Base-by-base conservation (phyloP, 2,797 vertebrate genomes). In the Ceryle rudis region DNA sequence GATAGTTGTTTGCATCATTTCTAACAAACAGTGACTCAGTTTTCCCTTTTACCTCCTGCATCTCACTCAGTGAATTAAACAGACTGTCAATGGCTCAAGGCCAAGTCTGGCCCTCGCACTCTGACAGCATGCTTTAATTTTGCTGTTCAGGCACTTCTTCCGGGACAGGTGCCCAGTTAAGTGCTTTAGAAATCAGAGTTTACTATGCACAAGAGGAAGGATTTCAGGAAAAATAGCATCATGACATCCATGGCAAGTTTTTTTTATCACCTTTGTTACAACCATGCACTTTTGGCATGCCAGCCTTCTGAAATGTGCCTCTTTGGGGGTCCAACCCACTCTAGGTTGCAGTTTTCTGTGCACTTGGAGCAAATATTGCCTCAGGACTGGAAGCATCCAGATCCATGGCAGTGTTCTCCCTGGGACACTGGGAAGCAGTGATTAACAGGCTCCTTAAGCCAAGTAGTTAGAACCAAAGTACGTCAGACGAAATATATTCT, bases 81-180 rank as follows among this genome's bases (percentile, higher is more conserved):
- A 71, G 83, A 81, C 71, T 93, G 81, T 77, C 83, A 46, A 26
- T 89, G 92, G 93, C 89, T 92, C 57, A 80, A 72, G 71, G 83
- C 93, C 95, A 96, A 92, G 83, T 18, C 89, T 86, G 78, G 51
- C 89, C 92, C 83, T 73, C 60, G 66, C 57, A 10, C 57, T 75
- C 69, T 93, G 88, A 96, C 84, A 97, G 69, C 86, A 95, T 2
- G 14, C 67, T 90, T 88, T 42, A 52, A 81, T 91, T 97, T 66
- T 95, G 93, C 95, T 82, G 93, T 74, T 84, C 67, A 51, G 81
- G 93, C 93, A 94, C 44, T 90, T 95, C 92, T 95, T 62, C 86
- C 3, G 29, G 92, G 86, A 96, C 86, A 96, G 95, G 92, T 89
- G 90, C 86, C 96, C 93, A 90, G 52, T 35, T 35, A 73, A 94